Conservation (phyloP, 2,797 vertebrate genomes). For the Capromys pilorides region DNA sequence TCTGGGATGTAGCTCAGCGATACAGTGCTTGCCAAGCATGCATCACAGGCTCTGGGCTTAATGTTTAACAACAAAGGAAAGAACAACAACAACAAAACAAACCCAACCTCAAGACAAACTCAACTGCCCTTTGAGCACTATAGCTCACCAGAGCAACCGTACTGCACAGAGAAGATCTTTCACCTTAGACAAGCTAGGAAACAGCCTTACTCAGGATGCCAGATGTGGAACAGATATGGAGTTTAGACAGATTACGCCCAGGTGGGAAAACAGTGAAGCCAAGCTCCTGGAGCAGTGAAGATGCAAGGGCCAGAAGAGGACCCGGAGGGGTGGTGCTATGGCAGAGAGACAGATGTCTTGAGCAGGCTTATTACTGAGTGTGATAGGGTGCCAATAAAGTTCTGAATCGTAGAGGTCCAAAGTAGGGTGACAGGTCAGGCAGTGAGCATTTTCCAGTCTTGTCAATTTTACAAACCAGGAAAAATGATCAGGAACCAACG, state of each 20-base stretch:
- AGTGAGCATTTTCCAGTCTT: background rate
- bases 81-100: background rate
- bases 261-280: no score
- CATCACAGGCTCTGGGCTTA: background rate
- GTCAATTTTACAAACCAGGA: background rate
- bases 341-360: no score
- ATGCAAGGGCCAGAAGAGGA: background rate
- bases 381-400: background rate
- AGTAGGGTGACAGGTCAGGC: background rate
- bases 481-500: background rate
- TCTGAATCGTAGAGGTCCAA: background rate
- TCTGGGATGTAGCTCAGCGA: background rate
- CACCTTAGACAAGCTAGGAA: no score
- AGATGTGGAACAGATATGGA: accelerated
- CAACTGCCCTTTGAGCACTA: accelerated
- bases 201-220: no score
- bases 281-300: accelerated
- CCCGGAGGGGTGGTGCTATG: accelerated
- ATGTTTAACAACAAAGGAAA: background rate
- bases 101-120: background rate
- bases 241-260: background rate
- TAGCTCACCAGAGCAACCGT: accelerated
- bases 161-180: background rate
- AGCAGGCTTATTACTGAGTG: background rate
- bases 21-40: background rate